These are phyloP conservation scores for Darevskia mixta DNA, from an alignment of 2,797 vertebrate genomes.

Conservation along the genomic window DNA sequence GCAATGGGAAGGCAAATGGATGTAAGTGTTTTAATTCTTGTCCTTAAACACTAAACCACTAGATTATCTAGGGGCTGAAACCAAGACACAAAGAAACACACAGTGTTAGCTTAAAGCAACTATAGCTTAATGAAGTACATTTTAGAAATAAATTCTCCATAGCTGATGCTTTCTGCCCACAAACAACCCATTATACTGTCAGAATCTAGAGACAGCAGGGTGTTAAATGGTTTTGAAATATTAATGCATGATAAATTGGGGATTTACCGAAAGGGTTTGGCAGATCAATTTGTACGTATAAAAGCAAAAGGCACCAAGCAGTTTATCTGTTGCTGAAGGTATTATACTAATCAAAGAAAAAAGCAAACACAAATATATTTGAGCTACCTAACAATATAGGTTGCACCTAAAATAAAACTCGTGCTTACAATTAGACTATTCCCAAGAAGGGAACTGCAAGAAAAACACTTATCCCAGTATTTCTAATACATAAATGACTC, in stretches of 20 bases:
- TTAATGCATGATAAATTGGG: background rate
- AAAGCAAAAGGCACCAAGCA: background rate
- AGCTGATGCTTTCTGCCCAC: slow-evolving; percentile 1
- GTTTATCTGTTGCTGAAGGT: background rate
- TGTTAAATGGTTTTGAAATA: background rate
- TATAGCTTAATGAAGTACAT: slow-evolving; percentile 18
- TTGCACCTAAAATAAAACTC: background rate
- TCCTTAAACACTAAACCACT: slow-evolving; percentile 10
- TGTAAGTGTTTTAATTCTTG: background rate
- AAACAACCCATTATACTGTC: slow-evolving; percentile 7
- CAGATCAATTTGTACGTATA: background rate
- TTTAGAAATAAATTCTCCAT: background rate
- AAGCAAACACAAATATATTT: background rate
- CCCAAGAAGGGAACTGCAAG: background rate
- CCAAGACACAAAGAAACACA: background rate
- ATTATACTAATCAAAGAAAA: background rate
- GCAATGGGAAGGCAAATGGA: background rate
- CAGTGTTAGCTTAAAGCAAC: slow-evolving; percentile 9
- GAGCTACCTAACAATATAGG: background rate
- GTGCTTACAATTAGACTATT: background rate
- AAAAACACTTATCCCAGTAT: background rate
- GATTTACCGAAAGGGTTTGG: slow-evolving; percentile 8
- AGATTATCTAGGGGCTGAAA: background rate
- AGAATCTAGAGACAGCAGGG: background rate
- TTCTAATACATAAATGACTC: background rate